These are phyloP conservation scores for Lateolabrax maculatus DNA, from an alignment of 2,797 vertebrate species.

Conservation along the genomic window DNA sequence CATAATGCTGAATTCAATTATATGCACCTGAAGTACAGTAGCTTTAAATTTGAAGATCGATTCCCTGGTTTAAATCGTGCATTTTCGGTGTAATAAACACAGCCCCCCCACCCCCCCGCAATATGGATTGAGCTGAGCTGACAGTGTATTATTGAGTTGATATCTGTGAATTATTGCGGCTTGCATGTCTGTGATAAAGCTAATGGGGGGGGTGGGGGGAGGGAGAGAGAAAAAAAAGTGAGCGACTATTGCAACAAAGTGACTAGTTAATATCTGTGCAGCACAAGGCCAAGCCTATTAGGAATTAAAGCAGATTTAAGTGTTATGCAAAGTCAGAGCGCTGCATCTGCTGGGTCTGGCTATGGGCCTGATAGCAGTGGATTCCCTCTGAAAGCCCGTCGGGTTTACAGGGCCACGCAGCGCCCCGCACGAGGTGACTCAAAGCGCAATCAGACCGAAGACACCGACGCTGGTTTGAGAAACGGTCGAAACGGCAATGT, in stretches of 20 bases:
- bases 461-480: conserved; percentile 53
- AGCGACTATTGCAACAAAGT: conserved; percentile 70
- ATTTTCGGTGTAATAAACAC: conserved; percentile 78
- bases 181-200: conserved; percentile 54
- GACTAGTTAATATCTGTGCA: conserved; percentile 81
- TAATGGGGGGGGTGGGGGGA: conserved; percentile 65
- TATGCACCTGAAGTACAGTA: conserved; percentile 82
- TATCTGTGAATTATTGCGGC: conserved; percentile 67
- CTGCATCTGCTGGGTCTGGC: conserved; percentile 84
- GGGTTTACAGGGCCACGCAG: conserved; percentile 58
- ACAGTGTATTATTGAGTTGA: conserved; percentile 69
- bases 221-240: conserved; percentile 17
- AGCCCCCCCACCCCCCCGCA: neutral
- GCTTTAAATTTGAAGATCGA: conserved; percentile 83
- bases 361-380: conserved; percentile 72
- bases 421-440: conserved; percentile 55
- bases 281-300: conserved; percentile 84
- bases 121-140: conserved; percentile 61
- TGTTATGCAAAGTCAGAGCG: conserved; percentile 84
- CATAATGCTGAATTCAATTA: conserved; percentile 85
- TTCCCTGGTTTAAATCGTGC: conserved; percentile 75
- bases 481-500: conserved; percentile 65
- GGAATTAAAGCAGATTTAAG: conserved; percentile 87
- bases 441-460: conserved; percentile 49
- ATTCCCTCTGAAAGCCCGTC: conserved; percentile 59